Base-by-base conservation (phyloP, 2,888 invertebrate species). In the Xylocampa areola region DNA sequence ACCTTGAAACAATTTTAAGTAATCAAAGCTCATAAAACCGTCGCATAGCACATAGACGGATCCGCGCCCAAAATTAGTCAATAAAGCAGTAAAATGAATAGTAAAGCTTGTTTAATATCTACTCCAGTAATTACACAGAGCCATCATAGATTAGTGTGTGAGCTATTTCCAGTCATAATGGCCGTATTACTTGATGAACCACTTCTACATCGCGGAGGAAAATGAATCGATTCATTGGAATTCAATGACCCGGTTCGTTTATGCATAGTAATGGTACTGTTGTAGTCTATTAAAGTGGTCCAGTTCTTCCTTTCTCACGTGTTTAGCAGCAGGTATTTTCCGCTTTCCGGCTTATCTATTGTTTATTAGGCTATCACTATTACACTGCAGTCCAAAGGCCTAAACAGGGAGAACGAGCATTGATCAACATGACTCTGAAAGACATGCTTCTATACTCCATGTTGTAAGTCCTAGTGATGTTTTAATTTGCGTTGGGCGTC, bases 311-410 rank as follows among this genome's bases (percentile, higher is more conserved):
- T 25, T 23, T 40, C 39, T 39, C 30, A 62, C 21, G 25, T 52
- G 29, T 14, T 21, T 33, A 11, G 4, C 10, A 21, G 5, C 23
- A n/a, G 41, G 45, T 16, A 55, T 50, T 69, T 55, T 45, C 55
- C 40, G 6, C 27, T 40, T 65, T 14, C 43, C 29, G n/a, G 40
- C 50, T 60, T 51, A 67, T 68, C 39, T 30, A 45, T 21, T 68
- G 51, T 67, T 25, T 60, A 50, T 51, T 67, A 61, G 67, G n/a
- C 17, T 6, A 25, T n/a, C n/a, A n/a, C n/a, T n/a, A n/a, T n/a
- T n/a, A n/a, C n/a, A n/a, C n/a, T n/a, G n/a, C n/a, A n/a, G n/a
- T n/a, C n/a, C n/a, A n/a, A n/a, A n/a, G n/a, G n/a, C n/a, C n/a
- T n/a, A n/a, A n/a, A n/a, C n/a, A n/a, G n/a, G n/a, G n/a, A n/a